Base-by-base conservation (phyloP, 2,888 invertebrate species). In the Lycocerus yunnanus region DNA sequence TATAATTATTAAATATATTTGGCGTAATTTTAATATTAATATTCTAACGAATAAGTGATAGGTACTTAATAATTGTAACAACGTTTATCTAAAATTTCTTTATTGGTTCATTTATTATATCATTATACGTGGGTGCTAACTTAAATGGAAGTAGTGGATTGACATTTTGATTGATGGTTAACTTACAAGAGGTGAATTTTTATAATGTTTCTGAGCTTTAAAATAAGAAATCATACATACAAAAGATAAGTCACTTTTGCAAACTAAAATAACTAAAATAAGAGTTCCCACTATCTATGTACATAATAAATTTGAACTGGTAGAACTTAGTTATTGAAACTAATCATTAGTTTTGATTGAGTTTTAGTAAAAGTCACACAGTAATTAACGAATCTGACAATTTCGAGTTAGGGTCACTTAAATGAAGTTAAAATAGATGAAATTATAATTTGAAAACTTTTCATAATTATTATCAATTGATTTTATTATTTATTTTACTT, bases 111-210 rank as follows among this genome's bases (percentile, higher is more conserved):
- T 63, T 63, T 18, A 63, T 63, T 18, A 16, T 63, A 18, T 18
- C 66, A 71, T 65, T 71, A 71, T 61, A 68, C 66, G 60, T 67
- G 67, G 72, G 72, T 72, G 72, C 14, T 43, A 66, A 72, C 68
- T 27, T 27, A 43, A 61, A 71, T 59, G 59, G 66, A 43, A 60
- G 58, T 15, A 67, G 66, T 66, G 66, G 14, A 14, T 43, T 43
- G 72, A 66, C 71, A 61, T 61, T 43, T 43, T 24, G 72, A 72
- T 72, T 72, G 67, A 72, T 72, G 60, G 27, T 21, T 16, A 24
- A 61, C 67, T 24, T 60, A 72, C 72, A 68, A 72, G 72, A 72
- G 67, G 20, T 68, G 72, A 66, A 72, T 72, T 72, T 72, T 61
- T 67, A 67, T 72, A 15, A 43, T 43, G 43, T 5, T n/a, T n/a